phyloP scores from a whole-genome alignment of 2,797 vertebrate species.

The Serranus cabrilla region DNA sequence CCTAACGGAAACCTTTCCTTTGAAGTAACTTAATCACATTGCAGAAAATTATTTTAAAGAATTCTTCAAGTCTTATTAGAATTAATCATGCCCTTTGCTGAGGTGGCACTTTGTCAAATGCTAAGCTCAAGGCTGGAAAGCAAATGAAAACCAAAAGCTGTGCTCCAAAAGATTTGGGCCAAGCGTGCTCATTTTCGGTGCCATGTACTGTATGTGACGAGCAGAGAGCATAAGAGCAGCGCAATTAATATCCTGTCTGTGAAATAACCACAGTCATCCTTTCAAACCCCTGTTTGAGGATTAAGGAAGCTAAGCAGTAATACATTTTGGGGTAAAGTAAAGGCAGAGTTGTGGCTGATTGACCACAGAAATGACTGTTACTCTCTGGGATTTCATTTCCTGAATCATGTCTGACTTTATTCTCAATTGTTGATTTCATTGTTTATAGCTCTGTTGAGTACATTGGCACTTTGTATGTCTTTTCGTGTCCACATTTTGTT shows the following conservation, averaged over 20 bases:
- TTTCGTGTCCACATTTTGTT: neutral
- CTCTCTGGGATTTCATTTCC: slow-evolving; percentile 13
- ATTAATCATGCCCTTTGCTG: slow-evolving; percentile 68
- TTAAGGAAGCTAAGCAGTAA: slow-evolving; percentile 50
- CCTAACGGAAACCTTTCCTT: slow-evolving; percentile 50
- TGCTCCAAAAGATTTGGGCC: slow-evolving; percentile 40
- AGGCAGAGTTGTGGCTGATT: slow-evolving; percentile 33
- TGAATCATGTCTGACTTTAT: neutral
- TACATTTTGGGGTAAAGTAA: slow-evolving; percentile 36
- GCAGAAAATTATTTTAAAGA: slow-evolving; percentile 11
- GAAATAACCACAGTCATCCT: slow-evolving; percentile 53
- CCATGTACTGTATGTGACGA: slow-evolving; percentile 26
- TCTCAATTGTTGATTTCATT: neutral
- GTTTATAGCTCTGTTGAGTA: neutral
- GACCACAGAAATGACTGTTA: slow-evolving; percentile 19
- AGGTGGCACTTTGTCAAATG: slow-evolving; percentile 61
- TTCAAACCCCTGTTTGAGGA: slow-evolving; percentile 46
- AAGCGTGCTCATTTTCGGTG: slow-evolving; percentile 41
- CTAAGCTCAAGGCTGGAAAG: slow-evolving; percentile 54
- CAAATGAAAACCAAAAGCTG: slow-evolving; percentile 57
- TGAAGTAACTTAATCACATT: slow-evolving; percentile 55
- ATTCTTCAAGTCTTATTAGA: slow-evolving; percentile 42
- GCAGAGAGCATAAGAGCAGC: slow-evolving; percentile 37
- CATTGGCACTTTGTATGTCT: neutral
- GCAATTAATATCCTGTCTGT: slow-evolving; percentile 65